A percentile compares a stretch with the other conserved stretches of the same genome.
These are phyloP conservation scores for Gonioctena quinquepunctata DNA, from an alignment of 1,140 invertebrate species.

Conservation along the genomic window DNA sequence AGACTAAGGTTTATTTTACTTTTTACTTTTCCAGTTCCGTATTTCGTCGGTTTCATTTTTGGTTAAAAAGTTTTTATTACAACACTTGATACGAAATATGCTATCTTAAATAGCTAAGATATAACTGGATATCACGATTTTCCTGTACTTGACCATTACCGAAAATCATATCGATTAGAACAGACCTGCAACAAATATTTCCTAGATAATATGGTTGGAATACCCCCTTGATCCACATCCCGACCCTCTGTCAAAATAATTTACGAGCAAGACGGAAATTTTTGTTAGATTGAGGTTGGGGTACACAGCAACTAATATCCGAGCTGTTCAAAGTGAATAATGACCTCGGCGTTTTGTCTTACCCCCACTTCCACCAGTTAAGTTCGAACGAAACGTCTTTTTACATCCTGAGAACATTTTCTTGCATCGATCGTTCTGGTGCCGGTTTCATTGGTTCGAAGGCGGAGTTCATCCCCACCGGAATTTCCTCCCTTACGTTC, in stretches of 20 bases:
- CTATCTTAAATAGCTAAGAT: too few species aligned
- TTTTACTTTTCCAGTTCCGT: too few species aligned
- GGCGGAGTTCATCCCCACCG: constrained; percentile 48
- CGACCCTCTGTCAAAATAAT: constrained; percentile 51
- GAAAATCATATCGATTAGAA: too few species aligned
- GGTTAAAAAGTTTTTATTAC: too few species aligned
- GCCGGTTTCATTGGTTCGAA: constrained; percentile 46
- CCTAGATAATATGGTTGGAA: not conserved
- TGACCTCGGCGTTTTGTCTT: constrained; percentile 55
- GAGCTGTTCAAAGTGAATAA: constrained; percentile 53
- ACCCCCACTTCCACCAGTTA: constrained; percentile 37
- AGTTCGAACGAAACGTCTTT: constrained; percentile 55
- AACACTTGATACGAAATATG: too few species aligned
- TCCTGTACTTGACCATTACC: too few species aligned
- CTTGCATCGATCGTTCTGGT: constrained; percentile 52
- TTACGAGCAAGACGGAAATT: constrained; percentile 52
- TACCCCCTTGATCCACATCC: not conserved
- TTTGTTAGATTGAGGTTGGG: constrained; percentile 51
- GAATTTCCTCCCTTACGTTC: constrained; percentile 35
- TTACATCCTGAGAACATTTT: constrained; percentile 56
- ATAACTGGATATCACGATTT: too few species aligned
- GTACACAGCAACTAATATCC: constrained; percentile 54
- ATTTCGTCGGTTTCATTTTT: too few species aligned
- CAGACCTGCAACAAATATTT: not conserved
- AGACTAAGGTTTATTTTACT: too few species aligned